Evolutionary conservation across 64 coral and sea anemone genomes (phyloP), one percentile per base, ranked within the genome.

Genomic region (Astreopora myriophthalma): DNA sequence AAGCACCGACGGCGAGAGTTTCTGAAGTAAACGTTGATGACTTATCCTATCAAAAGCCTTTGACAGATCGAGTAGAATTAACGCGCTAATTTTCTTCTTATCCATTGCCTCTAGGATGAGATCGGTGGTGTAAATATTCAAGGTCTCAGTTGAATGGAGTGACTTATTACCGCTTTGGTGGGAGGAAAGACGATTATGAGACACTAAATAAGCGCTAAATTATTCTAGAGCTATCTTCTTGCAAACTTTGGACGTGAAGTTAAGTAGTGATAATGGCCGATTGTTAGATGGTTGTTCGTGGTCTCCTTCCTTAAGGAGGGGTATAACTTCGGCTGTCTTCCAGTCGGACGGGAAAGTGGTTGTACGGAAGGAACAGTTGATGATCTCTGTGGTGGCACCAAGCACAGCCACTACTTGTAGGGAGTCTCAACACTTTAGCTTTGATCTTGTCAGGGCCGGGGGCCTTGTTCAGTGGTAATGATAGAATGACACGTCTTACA

Each of bases 321-420:
- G 40, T 44, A 44, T 44, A 44, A 44, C 40, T 44, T 44, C 40
- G 40, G 40, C 40, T 44, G 40, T 44, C 11, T 44, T 44, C 40
- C 40, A 44, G 40, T 44, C 40, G 40, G 40, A 44, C 40, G 40
- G 2, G 11, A 44, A 44, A 44, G 40, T 44, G 40, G 11, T 72
- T 5, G 34, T 73, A 42, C 24, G 13, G 22, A 87, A 48, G 20
- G 66, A 73, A 71, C 34, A 87, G 48, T 87, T 87, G 62, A 71
- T 87, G 37, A 87, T 87, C 65, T 72, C 85, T 24, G 85, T 87
- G 22, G 44, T 28, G 19, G 85, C 62, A 22, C 85, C 85, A 17
- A 71, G 24, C 5, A 86, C 36, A 31, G n/a, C n/a, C n/a, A n/a
- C 40, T 44, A 86, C 84, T 23, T 31, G 22, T 5, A 86, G 2